Evolutionary conservation across 2,888 invertebrate genomes (phyloP).

Genomic region (Agelastica alni): DNA sequence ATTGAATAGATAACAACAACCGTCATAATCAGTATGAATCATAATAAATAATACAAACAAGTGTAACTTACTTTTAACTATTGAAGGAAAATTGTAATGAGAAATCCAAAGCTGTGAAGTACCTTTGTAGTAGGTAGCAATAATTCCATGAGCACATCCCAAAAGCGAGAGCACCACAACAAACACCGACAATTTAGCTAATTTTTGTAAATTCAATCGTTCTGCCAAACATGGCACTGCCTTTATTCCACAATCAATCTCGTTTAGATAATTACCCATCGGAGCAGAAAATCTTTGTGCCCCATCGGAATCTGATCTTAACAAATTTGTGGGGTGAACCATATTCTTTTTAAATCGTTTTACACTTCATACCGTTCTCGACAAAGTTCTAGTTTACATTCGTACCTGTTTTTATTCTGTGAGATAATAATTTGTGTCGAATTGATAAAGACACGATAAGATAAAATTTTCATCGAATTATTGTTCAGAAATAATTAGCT

Average conservation of each 20-base stretch:
- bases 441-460: constrained; percentile 32
- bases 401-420: constrained; percentile 19
- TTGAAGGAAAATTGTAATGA: constrained; percentile 56
- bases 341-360: constrained; percentile 36
- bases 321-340: constrained; percentile 50
- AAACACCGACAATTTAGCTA: constrained; percentile 58
- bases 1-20: too few species aligned
- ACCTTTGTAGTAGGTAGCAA: constrained; percentile 58
- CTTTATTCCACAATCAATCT: constrained; percentile 60
- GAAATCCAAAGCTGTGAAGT: constrained; percentile 59
- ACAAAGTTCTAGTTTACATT: constrained; percentile 1
- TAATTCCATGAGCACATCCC: constrained; percentile 56
- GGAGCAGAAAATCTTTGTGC: constrained; percentile 46
- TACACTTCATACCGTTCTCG: constrained; percentile 8
- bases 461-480: constrained; percentile 14
- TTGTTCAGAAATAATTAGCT: too few species aligned
- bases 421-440: constrained; percentile 22
- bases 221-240: constrained; percentile 54
- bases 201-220: constrained; percentile 55
- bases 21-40: background rate
- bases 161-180: constrained; percentile 54
- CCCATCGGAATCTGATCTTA: constrained; percentile 47
- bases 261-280: constrained; percentile 39
- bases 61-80: constrained; percentile 56
- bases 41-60: background rate